phyloP scores from a whole-genome alignment of 2,797 vertebrate genomes.

The Columba guinea region DNA sequence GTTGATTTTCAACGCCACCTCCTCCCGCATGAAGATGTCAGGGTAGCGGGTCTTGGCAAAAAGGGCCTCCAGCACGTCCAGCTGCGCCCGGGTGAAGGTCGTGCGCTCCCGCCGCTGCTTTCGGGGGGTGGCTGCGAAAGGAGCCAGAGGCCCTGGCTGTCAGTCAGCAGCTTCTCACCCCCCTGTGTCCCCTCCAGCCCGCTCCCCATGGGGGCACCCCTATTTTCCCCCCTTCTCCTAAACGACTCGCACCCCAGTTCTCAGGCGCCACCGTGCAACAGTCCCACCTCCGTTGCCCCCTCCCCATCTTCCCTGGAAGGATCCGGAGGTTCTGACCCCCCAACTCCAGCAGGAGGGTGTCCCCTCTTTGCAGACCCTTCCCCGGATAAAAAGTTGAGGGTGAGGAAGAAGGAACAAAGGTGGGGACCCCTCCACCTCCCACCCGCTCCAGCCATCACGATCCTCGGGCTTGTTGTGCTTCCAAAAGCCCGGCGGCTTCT shows the following conservation, averaged over 20 bases:
- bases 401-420: background rate
- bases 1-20: constrained; percentile 98
- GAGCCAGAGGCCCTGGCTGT: constrained; percentile 63
- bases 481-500: background rate
- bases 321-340: background rate
- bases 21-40: constrained; percentile 98
- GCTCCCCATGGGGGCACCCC: background rate
- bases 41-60: constrained; percentile 98
- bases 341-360: too few species aligned
- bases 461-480: background rate
- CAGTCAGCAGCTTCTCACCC: constrained; percentile 22
- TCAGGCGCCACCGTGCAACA: background rate
- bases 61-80: constrained; percentile 94
- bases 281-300: background rate
- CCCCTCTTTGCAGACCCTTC: background rate
- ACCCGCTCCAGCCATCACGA: background rate
- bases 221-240: background rate
- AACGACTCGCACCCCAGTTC: background rate
- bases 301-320: background rate
- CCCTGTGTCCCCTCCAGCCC: background rate
- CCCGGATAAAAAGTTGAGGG: background rate
- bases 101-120: constrained; percentile 97
- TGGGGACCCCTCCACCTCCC: background rate
- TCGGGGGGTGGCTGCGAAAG: constrained; percentile 89
- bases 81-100: constrained; percentile 95